These are phyloP conservation scores for Naja naja DNA, from an alignment of 2,113 vertebrate species.

Conservation along the genomic window DNA sequence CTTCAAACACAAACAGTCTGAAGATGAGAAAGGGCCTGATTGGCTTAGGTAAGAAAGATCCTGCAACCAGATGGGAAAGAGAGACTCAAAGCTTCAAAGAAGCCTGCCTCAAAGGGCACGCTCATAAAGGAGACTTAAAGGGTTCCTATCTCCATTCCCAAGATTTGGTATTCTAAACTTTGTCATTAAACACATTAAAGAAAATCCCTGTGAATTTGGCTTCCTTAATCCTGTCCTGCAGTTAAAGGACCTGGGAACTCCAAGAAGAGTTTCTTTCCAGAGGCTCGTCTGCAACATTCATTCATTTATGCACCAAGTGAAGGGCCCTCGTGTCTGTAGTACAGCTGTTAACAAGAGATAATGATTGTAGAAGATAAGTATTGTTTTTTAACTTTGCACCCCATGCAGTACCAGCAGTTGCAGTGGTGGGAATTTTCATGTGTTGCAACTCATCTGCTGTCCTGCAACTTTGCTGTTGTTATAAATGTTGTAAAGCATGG, in stretches of 20 bases:
- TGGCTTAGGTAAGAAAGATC: neutral
- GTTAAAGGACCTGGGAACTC: neutral
- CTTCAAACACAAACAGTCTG: neutral
- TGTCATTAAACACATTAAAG: neutral
- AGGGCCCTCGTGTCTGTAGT: neutral
- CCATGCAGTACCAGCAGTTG: too few species aligned
- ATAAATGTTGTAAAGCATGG: neutral
- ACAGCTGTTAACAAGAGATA: neutral
- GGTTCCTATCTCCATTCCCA: neutral
- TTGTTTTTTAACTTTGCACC: neutral
- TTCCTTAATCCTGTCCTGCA: neutral
- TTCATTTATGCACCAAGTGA: neutral
- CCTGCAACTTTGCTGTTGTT: neutral
- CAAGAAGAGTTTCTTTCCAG: neutral
- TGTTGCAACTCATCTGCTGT: neutral
- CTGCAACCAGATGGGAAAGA: neutral
- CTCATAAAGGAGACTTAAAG: neutral
- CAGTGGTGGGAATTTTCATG: neutral
- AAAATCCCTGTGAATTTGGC: neutral
- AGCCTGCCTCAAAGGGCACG: neutral
- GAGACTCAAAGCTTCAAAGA: neutral
- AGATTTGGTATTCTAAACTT: neutral
- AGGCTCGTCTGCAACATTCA: neutral
- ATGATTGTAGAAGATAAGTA: neutral
- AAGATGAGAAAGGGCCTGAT: neutral